phyloP scores from a whole-genome alignment of 2,888 invertebrate species.

The Penaeus monodon region DNA sequence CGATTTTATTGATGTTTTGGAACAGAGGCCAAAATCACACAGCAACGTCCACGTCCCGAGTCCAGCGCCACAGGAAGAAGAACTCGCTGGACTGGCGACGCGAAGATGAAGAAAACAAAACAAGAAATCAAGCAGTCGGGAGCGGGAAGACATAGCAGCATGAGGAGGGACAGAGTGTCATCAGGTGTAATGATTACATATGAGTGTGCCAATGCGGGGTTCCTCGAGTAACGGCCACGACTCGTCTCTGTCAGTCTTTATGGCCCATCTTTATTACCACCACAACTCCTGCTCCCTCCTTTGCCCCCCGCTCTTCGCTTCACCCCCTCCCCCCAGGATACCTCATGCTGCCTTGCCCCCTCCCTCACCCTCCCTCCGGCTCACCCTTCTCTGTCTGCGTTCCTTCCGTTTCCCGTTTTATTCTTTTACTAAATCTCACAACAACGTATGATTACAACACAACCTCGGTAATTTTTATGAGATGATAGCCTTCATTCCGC shows the following conservation, averaged over 20 bases:
- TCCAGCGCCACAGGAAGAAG: background rate
- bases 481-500: background rate
- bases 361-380: constrained; percentile 4
- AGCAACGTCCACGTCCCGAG: background rate
- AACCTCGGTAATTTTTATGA: background rate
- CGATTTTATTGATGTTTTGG: too few species aligned
- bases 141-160: constrained; percentile 41
- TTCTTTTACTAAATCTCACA: background rate
- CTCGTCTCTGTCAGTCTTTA: constrained; percentile 61
- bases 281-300: constrained; percentile 59
- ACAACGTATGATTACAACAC: too few species aligned
- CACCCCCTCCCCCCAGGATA: too few species aligned
- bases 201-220: constrained; percentile 59
- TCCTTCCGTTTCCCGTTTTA: background rate
- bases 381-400: background rate
- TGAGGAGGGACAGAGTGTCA: constrained; percentile 59
- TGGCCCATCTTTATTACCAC: constrained; percentile 60
- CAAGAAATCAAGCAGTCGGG: constrained; percentile 31
- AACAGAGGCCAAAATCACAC: too few species aligned
- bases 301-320: constrained; percentile 1
- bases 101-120: constrained; percentile 22
- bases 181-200: constrained; percentile 60
- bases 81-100: background rate
- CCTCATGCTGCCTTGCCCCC: background rate
- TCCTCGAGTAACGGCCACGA: constrained; percentile 60